Conservation (phyloP, 2,888 invertebrate genomes). For the Drosophila setosimentum region DNA sequence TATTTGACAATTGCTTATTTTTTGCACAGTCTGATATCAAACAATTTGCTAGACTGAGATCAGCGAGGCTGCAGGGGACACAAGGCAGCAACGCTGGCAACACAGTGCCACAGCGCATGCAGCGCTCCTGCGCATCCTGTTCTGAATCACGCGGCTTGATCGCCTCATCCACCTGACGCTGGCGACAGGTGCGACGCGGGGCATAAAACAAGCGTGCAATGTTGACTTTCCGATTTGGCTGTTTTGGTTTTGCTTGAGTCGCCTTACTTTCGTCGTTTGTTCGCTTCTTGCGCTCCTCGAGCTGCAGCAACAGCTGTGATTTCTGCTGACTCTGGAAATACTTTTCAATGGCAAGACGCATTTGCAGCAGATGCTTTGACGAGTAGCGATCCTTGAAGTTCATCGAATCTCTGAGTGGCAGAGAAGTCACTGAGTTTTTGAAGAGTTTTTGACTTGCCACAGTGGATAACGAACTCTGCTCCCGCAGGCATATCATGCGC, state of each 20-base stretch:
- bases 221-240: not conserved
- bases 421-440: not conserved
- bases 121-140: conserved; percentile 12
- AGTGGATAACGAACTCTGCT: not conserved
- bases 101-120: conserved; percentile 44
- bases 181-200: conserved; percentile 53
- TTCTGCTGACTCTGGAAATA: not conserved
- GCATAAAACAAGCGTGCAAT: conserved; percentile 43
- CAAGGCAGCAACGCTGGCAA: not conserved
- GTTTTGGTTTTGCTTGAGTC: not conserved
- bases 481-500: not conserved
- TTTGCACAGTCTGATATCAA: conserved; percentile 54
- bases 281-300: not conserved
- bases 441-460: not conserved
- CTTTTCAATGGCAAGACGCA: conserved; percentile 19
- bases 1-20: conserved; percentile 17
- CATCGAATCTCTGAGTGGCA: not conserved
- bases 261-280: no score
- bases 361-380: conserved; percentile 4
- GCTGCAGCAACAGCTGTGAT: not conserved
- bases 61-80: not conserved
- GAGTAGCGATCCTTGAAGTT: conserved; percentile 39
- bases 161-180: conserved; percentile 21
- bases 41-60: conserved; percentile 10
- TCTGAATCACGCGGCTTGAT: not conserved